A percentile compares a stretch with the other conserved stretches of the same genome.
These are phyloP conservation scores for Microctonus aethiopoides DNA, from an alignment of 2,888 invertebrate species.

Conservation along the genomic window DNA sequence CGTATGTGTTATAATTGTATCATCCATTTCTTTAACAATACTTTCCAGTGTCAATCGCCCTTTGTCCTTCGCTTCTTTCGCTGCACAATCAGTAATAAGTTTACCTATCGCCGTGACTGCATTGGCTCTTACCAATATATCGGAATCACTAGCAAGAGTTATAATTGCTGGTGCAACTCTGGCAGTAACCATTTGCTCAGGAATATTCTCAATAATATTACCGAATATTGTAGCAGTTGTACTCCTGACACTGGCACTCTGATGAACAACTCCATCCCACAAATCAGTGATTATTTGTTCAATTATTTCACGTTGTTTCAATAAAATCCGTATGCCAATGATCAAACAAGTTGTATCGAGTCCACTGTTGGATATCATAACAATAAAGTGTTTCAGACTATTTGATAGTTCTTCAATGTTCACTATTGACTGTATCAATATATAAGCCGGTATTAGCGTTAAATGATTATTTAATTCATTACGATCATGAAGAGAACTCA, in stretches of 20 bases:
- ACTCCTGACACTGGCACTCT: constrained; percentile 72
- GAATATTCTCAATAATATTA: constrained; percentile 69
- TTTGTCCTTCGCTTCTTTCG: constrained; percentile 70
- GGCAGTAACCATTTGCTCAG: constrained; percentile 70
- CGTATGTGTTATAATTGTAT: constrained; percentile 44
- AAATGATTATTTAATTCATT: constrained; percentile 68
- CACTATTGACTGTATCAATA: constrained; percentile 71
- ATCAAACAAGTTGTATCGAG: constrained; percentile 70
- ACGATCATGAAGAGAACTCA: constrained; percentile 62
- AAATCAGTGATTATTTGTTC: constrained; percentile 7
- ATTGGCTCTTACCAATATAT: constrained; percentile 73
- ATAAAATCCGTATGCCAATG: constrained; percentile 56
- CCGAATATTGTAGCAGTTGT: constrained; percentile 74
- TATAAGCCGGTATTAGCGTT: constrained; percentile 73
- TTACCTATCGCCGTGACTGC: constrained; percentile 74
- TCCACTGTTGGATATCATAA: constrained; percentile 66
- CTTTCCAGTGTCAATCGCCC: constrained; percentile 68
- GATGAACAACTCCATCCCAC: constrained; percentile 72
- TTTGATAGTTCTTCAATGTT: constrained; percentile 68
- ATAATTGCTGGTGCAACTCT: constrained; percentile 77
- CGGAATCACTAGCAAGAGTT: constrained; percentile 76
- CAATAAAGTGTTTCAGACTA: constrained; percentile 72
- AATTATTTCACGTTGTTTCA: constrained; percentile 16
- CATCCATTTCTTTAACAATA: constrained; percentile 61
- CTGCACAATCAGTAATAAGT: constrained; percentile 69